Conservation (phyloP, 23 tunicate species). For the Trididemnum miniatum region DNA sequence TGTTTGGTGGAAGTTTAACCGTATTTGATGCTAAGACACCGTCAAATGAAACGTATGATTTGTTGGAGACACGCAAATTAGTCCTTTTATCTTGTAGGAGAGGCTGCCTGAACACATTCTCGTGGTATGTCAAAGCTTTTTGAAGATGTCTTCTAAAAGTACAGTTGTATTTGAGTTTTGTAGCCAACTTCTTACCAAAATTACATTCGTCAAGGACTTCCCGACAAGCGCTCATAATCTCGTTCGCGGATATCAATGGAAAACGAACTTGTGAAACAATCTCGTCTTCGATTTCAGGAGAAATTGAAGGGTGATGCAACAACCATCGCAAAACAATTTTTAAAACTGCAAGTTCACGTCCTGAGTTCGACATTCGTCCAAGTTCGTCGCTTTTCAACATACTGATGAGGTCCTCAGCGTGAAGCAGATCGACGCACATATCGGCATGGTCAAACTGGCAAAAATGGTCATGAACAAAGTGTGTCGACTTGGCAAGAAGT, state of each 20-base stretch:
- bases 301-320: not conserved
- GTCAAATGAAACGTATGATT: conserved; percentile 45
- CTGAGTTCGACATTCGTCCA: conserved; percentile 21
- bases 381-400: conserved; percentile 43
- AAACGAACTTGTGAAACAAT: conserved; percentile 51
- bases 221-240: conserved; percentile 24
- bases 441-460: conserved; percentile 13
- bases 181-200: not conserved
- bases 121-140: conserved; percentile 60
- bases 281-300: not conserved
- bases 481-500: not conserved
- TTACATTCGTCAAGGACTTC: not conserved
- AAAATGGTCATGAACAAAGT: conserved; percentile 58
- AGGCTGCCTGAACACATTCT: conserved; percentile 52
- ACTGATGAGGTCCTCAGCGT: conserved; percentile 33
- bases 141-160: conserved; percentile 21
- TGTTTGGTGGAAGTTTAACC: conserved; percentile 37
- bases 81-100: conserved; percentile 37
- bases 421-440: conserved; percentile 31
- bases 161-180: not conserved
- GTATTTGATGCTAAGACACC: conserved; percentile 64
- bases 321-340: conserved; percentile 49
- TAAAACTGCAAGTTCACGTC: conserved; percentile 35
- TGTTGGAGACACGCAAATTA: conserved; percentile 24
- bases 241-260: conserved; percentile 37